Evolutionary conservation across 2,888 invertebrate genomes (phyloP), one percentile per base, ranked within the genome.

Genomic region (Drosophila suboccidentalis): DNA sequence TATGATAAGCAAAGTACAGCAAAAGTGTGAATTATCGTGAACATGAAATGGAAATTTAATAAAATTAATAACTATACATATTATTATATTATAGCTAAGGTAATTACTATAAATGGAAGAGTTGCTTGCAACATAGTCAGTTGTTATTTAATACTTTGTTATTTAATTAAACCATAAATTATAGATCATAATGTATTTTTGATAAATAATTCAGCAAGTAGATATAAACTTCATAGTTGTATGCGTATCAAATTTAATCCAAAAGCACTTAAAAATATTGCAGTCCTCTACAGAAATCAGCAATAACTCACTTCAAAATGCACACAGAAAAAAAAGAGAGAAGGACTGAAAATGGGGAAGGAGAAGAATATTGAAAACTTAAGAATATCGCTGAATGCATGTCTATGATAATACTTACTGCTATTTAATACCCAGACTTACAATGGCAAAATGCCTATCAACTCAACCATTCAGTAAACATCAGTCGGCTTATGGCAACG

Each of bases 361-460:
- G 13, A 44, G 22, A 15, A 22, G 17, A 17, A 58, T 8, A 55
- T 69, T 60, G 77, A 59, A 34, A 44, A 58, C 43, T 50, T 44
- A 34, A 53, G 47, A 57, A 57, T 60, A 46, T 54, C 41, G 39
- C 32, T 46, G 49, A 17, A 49, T 61, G 59, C 58, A 62, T 68
- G 60, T 62, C 64, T 55, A 61, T 51, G 63, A 81, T 84, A 81
- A 70, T 81, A 67, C 78, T 78, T 72, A 80, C 62, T 60, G 54
- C 55, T 84, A 55, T 76, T 80, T 75, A 75, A 80, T 78, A 63
- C 47, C 22, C 3, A 41, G 59, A 51, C 44, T 78, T 79, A 78
- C 78, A 78, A 79, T 65, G 57, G 62, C 71, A 59, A 66, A 82
- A 69, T 71, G 87, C 85, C 82, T 82, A 87, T 84, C 68, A 47